Evolutionary conservation across 2,113 vertebrate species (phyloP), one percentile per base, ranked within the genome.

Genomic region (Galbula dea): DNA sequence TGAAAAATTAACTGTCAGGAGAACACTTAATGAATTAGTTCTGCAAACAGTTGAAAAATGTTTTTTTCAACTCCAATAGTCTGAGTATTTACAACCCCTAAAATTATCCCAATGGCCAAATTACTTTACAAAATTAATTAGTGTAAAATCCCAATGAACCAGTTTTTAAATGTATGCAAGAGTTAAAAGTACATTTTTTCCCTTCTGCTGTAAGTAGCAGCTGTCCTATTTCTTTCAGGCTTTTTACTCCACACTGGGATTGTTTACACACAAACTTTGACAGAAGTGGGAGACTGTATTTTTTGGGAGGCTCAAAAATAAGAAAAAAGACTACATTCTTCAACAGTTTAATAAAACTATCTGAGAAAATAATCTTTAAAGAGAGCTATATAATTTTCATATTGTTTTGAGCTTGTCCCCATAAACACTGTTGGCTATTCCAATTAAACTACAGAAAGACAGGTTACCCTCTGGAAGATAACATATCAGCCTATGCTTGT

Each of bases 91-190:
- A 93, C 82, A 92, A 61, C 12, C 55, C 29, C 75, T 87, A 66
- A 69, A 92, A 69, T 80, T 54, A 94, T 67, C 89, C 83, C 84
- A 87, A 88, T 55, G 34, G 81, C 49, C 59, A 95, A 91, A 90
- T 80, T 86, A 95, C 58, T 92, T 93, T 16, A 80, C 58, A 80
- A 66, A 71, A 93, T 80, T 87, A 76, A 93, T 87, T 73, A 87
- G 77, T 27, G 19, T 80, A 91, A 95, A 95, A 93, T 66, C 81
- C 65, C 87, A 94, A 30, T 43, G 55, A 96, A 94, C 18, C 7
- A 3, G 67, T 89, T 86, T 91, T 88, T 67, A 67, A 57, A 89
- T 12, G 19, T 34, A 86, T 74, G 51, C 48, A 92, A 80, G 58
- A 92, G 78, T 75, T 73, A 71, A 54, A 82, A 89, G 74, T 29